Percentiles rank a stretch among this genome's conserved stretches.
Evolutionary conservation across 1,140 invertebrate genomes (phyloP).

Genomic region (Akabosia matsudoensis): DNA sequence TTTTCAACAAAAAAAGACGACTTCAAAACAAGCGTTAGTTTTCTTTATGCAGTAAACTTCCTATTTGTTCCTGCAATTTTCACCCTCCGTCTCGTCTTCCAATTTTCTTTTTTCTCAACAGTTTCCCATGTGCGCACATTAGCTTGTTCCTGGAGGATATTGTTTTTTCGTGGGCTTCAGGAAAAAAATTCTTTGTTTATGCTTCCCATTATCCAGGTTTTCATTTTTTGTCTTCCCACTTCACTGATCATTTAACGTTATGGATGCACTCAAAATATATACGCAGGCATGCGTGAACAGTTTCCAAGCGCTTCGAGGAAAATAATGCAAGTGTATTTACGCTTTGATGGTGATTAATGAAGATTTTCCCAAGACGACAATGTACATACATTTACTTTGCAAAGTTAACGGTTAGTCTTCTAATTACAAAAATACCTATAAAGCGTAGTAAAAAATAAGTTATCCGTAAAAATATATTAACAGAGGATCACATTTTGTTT

Average conservation of each 20-base stretch:
- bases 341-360: neutral
- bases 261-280: neutral
- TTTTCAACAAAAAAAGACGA: no score
- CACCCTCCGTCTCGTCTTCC: neutral
- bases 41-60: no score
- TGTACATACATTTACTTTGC: neutral
- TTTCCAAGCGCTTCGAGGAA: no score
- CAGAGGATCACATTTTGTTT: neutral
- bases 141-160: neutral
- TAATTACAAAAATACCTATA: neutral
- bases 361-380: neutral
- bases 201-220: neutral
- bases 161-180: neutral
- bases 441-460: neutral
- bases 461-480: no score
- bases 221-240: neutral
- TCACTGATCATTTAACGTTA: neutral
- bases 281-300: neutral
- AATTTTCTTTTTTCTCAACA: neutral
- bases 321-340: neutral
- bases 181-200: neutral
- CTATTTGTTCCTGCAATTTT: neutral
- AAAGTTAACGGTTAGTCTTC: neutral
- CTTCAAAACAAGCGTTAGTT: no score
- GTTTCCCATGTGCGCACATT: neutral